Evolutionary conservation across 1,140 invertebrate species (phyloP).

Genomic region (Dolichoris vasculosae): DNA sequence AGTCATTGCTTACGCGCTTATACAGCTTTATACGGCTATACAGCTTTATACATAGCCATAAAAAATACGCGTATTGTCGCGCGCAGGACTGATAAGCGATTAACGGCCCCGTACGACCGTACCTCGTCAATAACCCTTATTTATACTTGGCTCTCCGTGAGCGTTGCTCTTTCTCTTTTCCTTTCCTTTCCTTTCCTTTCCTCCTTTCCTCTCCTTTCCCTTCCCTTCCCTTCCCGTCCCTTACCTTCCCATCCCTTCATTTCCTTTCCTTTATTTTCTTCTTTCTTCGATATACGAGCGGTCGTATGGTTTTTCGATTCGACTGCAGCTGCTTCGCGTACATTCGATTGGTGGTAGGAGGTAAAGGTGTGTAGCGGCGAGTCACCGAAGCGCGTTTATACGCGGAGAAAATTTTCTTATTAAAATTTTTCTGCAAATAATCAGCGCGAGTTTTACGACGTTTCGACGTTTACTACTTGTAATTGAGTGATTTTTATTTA

Average conservation of each 20-base stretch:
- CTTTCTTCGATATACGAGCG: neutral
- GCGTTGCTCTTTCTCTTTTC: neutral
- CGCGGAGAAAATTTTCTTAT: neutral
- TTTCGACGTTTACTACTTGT: slow-evolving; percentile 1
- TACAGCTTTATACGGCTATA: neutral
- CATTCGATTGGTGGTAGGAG: neutral
- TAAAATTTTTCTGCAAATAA: slow-evolving; percentile 10
- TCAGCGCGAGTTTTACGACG: neutral
- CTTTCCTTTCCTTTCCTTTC: neutral
- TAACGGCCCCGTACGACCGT: slow-evolving; percentile 29
- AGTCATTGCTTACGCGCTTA: slow-evolving; percentile 56
- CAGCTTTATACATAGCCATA: neutral
- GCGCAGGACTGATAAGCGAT: slow-evolving; percentile 52
- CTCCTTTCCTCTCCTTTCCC: neutral
- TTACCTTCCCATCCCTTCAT: neutral
- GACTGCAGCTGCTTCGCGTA: neutral
- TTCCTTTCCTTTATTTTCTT: neutral
- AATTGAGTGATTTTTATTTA: slow-evolving; percentile 14
- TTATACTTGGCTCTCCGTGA: neutral
- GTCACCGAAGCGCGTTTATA: neutral
- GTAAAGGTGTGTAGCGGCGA: neutral
- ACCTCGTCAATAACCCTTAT: slow-evolving; percentile 22
- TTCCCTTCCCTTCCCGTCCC: neutral
- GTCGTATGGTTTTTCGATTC: neutral
- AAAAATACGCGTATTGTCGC: slow-evolving; percentile 9